Conservation (phyloP, 2,113 vertebrate species). For the Seriola quinqueradiata region DNA sequence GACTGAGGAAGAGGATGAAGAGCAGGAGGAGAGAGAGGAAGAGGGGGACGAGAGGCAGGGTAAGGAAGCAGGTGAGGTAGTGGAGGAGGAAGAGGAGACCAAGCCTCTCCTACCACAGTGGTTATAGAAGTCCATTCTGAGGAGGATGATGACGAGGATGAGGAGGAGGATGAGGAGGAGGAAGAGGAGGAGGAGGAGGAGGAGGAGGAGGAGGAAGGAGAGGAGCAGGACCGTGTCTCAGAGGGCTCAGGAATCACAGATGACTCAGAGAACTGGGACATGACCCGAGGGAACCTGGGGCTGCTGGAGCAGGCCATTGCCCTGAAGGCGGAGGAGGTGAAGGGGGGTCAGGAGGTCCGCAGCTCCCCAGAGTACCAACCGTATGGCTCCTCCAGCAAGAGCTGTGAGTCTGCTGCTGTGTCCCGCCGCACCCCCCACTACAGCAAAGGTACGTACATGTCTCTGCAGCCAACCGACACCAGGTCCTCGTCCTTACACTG, state of each 20-base stretch:
- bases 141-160: slow-evolving; percentile 66
- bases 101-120: slow-evolving; percentile 71
- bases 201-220: slow-evolving; percentile 87
- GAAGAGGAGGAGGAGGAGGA: slow-evolving; percentile 76
- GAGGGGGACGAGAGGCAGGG: slow-evolving; percentile 71
- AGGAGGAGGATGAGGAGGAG: slow-evolving; percentile 70
- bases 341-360: slow-evolving; percentile 84
- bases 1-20: slow-evolving; percentile 73
- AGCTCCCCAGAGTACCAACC: slow-evolving; percentile 83
- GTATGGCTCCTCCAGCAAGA: slow-evolving; percentile 84
- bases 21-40: slow-evolving; percentile 46
- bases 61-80: slow-evolving; percentile 82
- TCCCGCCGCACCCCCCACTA: slow-evolving; percentile 86
- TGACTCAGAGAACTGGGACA: slow-evolving; percentile 95
- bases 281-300: slow-evolving; percentile 96
- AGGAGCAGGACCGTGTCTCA: slow-evolving; percentile 85
- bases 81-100: slow-evolving; percentile 77
- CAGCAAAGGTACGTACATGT: slow-evolving; percentile 86
- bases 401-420: slow-evolving; percentile 73
- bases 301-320: slow-evolving; percentile 98
- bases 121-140: slow-evolving; percentile 74
- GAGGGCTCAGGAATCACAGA: slow-evolving; percentile 91
- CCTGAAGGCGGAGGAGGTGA: slow-evolving; percentile 94
- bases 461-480: too few relatives aligned
- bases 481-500: too few relatives aligned